Percentiles rank a stretch among this genome's conserved stretches.
These are phyloP conservation scores for Chironomus tentans DNA, from an alignment of 2,888 invertebrate genomes.

Conservation along the genomic window DNA sequence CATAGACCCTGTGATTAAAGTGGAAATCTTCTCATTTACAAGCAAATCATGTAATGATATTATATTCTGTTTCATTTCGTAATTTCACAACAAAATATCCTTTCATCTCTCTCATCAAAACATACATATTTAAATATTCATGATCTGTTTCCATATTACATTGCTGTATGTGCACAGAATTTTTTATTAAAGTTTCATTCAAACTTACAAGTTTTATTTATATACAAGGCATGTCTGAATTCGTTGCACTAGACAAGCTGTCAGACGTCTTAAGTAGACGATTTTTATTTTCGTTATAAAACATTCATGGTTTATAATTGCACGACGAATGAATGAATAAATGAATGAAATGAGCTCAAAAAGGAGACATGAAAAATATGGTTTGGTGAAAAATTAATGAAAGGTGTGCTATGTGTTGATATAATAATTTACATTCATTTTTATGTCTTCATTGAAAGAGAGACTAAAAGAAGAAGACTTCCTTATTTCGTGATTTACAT, in stretches of 20 bases:
- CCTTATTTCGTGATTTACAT: background rate
- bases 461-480: background rate
- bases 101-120: too few relatives aligned
- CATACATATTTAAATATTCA: background rate
- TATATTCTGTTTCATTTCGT: too few relatives aligned
- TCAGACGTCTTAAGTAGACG: background rate
- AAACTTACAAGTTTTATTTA: too few relatives aligned
- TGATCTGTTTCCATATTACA: background rate
- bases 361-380: background rate
- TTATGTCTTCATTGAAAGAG: background rate
- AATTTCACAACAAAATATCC: too few relatives aligned
- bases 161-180: background rate
- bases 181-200: background rate
- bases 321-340: background rate
- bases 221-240: too few relatives aligned
- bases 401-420: background rate
- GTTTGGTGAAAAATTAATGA: background rate
- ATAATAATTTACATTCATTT: too few relatives aligned
- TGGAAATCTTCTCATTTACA: too few relatives aligned
- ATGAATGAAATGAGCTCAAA: background rate
- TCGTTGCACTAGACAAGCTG: background rate
- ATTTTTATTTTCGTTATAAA: background rate
- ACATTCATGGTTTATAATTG: background rate
- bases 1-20: too few relatives aligned
- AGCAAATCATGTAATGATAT: too few relatives aligned